Evolutionary conservation across 2,888 invertebrate species (phyloP), one percentile per base, ranked within the genome.

Genomic region (Macrosoma leucophasiata): DNA sequence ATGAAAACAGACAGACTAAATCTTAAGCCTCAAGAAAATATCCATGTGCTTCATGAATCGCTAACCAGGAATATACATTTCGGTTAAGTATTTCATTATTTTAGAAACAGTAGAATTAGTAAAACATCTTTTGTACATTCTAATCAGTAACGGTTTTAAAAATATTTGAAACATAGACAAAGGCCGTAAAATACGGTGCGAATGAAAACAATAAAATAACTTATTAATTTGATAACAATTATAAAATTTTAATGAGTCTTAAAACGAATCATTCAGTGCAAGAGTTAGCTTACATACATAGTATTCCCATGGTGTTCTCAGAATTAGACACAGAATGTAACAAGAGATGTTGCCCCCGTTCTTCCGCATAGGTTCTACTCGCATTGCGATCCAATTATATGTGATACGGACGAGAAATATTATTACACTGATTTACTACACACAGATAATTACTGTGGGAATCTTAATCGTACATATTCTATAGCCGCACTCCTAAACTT

Each of bases 331-430:
- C 64, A 77, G 72, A 75, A 75, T 79, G 84, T 77, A 82, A 82
- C 73, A 45, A 69, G 78, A 82, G 75, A 72, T 67, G 68, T 58
- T 60, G 63, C 66, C 61, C 58, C 64, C 67, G 59, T 63, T 71
- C 74, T 81, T 82, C 82, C 82, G 82, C 82, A 77, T 82, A 76
- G 63, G 71, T 60, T 61, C 61, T 60, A 61, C 71, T 79, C 73
- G 63, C 76, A 77, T 79, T 78, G 74, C 78, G 63, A 76, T 74
- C 72, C 73, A 77, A 79, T 82, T 81, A 79, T 78, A 78, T 65
- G 62, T 72, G 77, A 78, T 75, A 79, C 71, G 48, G 58, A 56
- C 59, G 61, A 77, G 70, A 74, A 71, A 73, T 75, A 75, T 68
- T 69, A 75, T 66, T 68, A 65, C 61, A 54, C 65, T 66, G 63